A percentile compares a stretch with the other conserved stretches of the same genome.
Conservation (phyloP, 2,797 vertebrate genomes). For the Leuciscus waleckii region DNA sequence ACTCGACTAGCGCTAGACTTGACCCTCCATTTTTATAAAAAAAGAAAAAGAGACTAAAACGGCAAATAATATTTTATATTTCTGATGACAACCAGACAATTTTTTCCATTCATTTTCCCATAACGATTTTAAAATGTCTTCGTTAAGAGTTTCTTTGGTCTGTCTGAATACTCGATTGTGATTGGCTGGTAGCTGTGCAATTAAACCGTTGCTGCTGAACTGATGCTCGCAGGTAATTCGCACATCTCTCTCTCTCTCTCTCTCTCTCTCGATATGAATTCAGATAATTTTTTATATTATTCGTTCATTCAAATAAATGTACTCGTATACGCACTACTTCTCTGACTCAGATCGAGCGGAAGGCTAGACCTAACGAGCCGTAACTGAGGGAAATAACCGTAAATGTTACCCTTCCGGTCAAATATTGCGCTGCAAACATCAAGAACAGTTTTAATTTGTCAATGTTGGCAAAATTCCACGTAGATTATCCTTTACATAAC, state of each 20-base stretch:
- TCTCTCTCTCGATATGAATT: background rate
- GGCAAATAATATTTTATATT: background rate
- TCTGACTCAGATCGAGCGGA: background rate
- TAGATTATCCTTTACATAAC: background rate
- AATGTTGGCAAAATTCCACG: background rate
- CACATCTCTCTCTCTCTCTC: too few relatives aligned
- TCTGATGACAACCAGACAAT: background rate
- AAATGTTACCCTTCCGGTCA: background rate
- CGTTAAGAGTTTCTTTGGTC: background rate
- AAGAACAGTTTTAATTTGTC: background rate
- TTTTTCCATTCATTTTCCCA: background rate
- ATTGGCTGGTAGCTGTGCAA: background rate
- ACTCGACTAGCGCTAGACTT: background rate
- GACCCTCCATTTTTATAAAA: background rate
- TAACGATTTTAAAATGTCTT: too few relatives aligned
- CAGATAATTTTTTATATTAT: background rate
- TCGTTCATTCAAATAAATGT: background rate
- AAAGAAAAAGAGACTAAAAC: background rate
- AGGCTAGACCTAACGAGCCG: background rate
- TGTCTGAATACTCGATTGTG: background rate
- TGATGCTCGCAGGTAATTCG: background rate
- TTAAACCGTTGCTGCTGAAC: background rate
- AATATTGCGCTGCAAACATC: background rate
- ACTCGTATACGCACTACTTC: background rate
- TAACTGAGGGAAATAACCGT: background rate